Base-by-base conservation (phyloP, 2,888 invertebrate species). In the Caenorhabditis panamensis region DNA sequence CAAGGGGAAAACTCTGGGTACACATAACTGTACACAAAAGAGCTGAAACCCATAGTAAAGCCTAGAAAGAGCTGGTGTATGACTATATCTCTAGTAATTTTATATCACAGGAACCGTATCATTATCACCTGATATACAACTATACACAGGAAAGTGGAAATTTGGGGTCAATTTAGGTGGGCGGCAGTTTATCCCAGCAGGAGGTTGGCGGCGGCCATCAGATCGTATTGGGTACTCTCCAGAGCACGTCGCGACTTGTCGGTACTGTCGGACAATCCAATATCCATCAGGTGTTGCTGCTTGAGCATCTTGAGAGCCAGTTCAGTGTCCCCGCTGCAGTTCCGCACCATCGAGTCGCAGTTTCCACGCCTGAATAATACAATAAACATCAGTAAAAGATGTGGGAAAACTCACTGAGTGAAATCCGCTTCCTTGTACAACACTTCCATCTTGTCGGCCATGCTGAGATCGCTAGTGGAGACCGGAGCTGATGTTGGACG, bases 341-440 rank as follows among this genome's bases (percentile, higher is more conserved):
- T 31, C 2, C 26, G 62, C 24, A 87, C 85, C 85, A 84, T 86
- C 11, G 72, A 63, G 62, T 87, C 87, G 58, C 85, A 86, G 31
- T 82, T 79, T 24, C 78, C 75, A n/a, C 63, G 67, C 2, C 84
- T 84, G 69, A 63, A 84, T 77, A 61, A 84, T 73, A 61, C 4
- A 31, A 47, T 47, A 5, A 4, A n/a, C 2, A 47, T 47, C 4
- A n/a, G n/a, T 31, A 31, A 51, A 13, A 31, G 28, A 58, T 22
- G 28, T n/a, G 5, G 18, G 18, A n/a, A 36, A 66, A 82, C 83
- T 71, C 31, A 82, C 83, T 82, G 67, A 9, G 83, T 83, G 47
- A 87, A 87, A 37, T 75, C 67, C 0, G 87, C 87, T 37, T 86
- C 84, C 24, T 78, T 73, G 71, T 87, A 87, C 56, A 87, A 76